Evolutionary conservation across 2,797 vertebrate genomes (phyloP).

Genomic region (Sebastes vulpes): DNA sequence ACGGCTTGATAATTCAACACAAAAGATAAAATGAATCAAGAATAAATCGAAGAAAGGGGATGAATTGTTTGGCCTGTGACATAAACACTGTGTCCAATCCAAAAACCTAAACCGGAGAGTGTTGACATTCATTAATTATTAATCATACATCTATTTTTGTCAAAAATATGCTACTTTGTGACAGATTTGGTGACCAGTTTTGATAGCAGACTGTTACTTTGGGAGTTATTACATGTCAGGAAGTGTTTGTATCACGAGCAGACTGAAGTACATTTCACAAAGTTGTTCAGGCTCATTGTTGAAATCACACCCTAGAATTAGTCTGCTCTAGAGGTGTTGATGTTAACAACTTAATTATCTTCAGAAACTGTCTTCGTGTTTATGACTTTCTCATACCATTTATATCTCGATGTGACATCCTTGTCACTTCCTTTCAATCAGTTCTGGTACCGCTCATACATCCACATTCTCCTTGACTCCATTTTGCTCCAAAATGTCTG

Average conservation of each 20-base stretch:
- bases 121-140: constrained; percentile 50
- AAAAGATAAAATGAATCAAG: constrained; percentile 35
- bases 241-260: constrained; percentile 30
- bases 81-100: constrained; percentile 22
- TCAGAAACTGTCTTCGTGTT: not conserved
- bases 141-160: constrained; percentile 49
- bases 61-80: constrained; percentile 38
- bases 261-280: constrained; percentile 23
- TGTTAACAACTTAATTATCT: constrained; percentile 12
- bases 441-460: not conserved
- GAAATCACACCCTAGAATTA: constrained; percentile 20
- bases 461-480: not conserved
- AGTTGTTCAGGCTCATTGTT: constrained; percentile 22
- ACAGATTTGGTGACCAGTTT: constrained; percentile 28
- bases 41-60: constrained; percentile 16
- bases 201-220: constrained; percentile 22
- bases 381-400: not conserved
- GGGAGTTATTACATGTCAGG: constrained; percentile 35
- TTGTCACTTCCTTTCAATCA: constrained; percentile 12
- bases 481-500: not conserved
- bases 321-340: constrained; percentile 15
- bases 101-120: constrained; percentile 22
- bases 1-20: constrained; percentile 35
- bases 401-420: not conserved
- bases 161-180: constrained; percentile 39